Conservation (phyloP, 2,113 vertebrate genomes). For the Pelmatolapia mariae region DNA sequence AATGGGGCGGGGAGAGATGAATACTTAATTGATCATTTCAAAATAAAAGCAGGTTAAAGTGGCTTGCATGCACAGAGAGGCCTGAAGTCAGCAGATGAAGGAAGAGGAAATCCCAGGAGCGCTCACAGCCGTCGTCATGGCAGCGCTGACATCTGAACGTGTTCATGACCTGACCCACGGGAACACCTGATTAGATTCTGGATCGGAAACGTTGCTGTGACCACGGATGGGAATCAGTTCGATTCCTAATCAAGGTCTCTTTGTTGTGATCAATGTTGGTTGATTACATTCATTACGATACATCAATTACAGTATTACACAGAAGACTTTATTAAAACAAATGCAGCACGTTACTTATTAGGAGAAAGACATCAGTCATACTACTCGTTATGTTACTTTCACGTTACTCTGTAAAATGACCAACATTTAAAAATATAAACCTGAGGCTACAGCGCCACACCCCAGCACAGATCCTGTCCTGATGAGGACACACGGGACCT, state of each 20-base stretch:
- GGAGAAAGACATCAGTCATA: not conserved
- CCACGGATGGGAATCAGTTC: rapidly evolving
- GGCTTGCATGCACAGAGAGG: not conserved
- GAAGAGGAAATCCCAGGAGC: not conserved
- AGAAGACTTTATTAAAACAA: not conserved
- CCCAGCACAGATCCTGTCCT: not conserved
- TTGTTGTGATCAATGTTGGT: not conserved
- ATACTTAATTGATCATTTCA: not conserved
- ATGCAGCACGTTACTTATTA: not conserved
- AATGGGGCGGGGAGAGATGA: not conserved
- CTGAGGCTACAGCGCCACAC: not conserved
- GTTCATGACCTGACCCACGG: not conserved
- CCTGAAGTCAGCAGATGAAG: not conserved
- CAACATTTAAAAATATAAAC: not conserved
- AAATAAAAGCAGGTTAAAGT: not conserved
- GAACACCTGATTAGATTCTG: not conserved
- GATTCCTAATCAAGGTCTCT: not conserved
- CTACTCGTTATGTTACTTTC: not conserved
- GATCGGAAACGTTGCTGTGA: not conserved
- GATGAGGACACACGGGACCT: not conserved
- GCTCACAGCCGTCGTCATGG: not conserved
- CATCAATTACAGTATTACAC: not conserved
- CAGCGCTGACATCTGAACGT: not conserved
- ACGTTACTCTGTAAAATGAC: not conserved
- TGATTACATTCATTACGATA: not conserved